A percentile compares a stretch with the other conserved stretches of the same genome.
These are phyloP conservation scores for Latheticus oryzae DNA, from an alignment of 2,888 invertebrate genomes.

Conservation along the genomic window DNA sequence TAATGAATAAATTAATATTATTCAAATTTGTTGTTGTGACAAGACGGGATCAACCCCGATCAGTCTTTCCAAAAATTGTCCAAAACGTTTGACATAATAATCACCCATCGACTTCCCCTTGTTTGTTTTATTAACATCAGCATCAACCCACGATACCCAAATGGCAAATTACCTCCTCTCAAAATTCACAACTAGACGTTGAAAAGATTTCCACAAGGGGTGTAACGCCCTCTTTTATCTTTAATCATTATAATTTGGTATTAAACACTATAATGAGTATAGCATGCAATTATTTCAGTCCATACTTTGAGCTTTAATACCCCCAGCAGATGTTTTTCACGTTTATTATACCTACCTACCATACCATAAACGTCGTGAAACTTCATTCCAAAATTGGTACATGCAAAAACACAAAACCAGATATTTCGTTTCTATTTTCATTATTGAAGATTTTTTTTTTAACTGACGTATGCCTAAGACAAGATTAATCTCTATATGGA, in stretches of 20 bases:
- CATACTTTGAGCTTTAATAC: slow-evolving; percentile 47
- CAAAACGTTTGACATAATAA: too few relatives aligned
- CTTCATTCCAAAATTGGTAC: too few relatives aligned
- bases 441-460: too few relatives aligned
- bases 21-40: too few relatives aligned
- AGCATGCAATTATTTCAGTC: slow-evolving; percentile 50
- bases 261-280: slow-evolving; percentile 53
- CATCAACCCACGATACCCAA: slow-evolving; percentile 21
- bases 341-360: neutral
- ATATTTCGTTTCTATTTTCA: too few relatives aligned
- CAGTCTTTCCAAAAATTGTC: too few relatives aligned
- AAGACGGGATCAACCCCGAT: too few relatives aligned
- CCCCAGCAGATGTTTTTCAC: slow-evolving; percentile 24
- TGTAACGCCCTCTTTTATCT: slow-evolving; percentile 21
- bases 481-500: slow-evolving; percentile 23
- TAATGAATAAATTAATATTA: too few relatives aligned
- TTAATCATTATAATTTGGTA: slow-evolving; percentile 49
- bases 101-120: slow-evolving; percentile 5
- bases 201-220: slow-evolving; percentile 30
- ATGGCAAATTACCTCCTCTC: slow-evolving; percentile 25
- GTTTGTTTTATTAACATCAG: slow-evolving; percentile 22
- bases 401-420: too few relatives aligned
- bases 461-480: too few relatives aligned
- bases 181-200: slow-evolving; percentile 17
- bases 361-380: slow-evolving; percentile 2